A percentile compares a stretch with the other conserved stretches of the same genome.
Evolutionary conservation across 2,797 vertebrate species (phyloP).

Genomic region (Alca torda): DNA sequence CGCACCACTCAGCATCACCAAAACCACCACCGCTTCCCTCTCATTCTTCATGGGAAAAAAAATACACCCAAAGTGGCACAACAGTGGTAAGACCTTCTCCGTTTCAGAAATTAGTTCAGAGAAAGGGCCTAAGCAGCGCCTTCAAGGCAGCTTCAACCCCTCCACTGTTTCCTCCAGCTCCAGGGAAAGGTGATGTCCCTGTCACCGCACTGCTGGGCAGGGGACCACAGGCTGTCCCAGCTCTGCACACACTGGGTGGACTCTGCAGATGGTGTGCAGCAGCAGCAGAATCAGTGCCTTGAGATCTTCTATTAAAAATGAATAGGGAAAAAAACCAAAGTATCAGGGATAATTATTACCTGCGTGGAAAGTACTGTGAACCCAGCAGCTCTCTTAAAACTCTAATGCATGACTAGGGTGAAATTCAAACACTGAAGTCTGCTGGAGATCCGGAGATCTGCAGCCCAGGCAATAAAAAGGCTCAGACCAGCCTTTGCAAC

Average conservation of each 20-base stretch:
- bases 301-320: background rate
- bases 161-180: background rate
- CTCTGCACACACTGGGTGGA: background rate
- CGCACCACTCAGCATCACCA: rapidly evolving
- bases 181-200: background rate
- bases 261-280: background rate
- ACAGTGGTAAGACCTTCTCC: background rate
- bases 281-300: background rate
- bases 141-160: background rate
- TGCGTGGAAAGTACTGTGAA: rapidly evolving
- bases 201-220: background rate
- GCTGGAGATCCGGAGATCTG: background rate
- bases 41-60: background rate
- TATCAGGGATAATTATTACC: background rate
- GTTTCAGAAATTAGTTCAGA: background rate
- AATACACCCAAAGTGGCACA: background rate
- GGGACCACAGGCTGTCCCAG: rapidly evolving
- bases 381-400: background rate
- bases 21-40: background rate
- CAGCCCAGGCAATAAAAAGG: background rate
- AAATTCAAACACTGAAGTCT: background rate
- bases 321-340: background rate
- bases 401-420: background rate
- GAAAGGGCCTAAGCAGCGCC: rapidly evolving
- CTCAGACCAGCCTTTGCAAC: background rate